Evolutionary conservation across 2,888 invertebrate genomes (phyloP).

Genomic region (Acanthopleura granulata): DNA sequence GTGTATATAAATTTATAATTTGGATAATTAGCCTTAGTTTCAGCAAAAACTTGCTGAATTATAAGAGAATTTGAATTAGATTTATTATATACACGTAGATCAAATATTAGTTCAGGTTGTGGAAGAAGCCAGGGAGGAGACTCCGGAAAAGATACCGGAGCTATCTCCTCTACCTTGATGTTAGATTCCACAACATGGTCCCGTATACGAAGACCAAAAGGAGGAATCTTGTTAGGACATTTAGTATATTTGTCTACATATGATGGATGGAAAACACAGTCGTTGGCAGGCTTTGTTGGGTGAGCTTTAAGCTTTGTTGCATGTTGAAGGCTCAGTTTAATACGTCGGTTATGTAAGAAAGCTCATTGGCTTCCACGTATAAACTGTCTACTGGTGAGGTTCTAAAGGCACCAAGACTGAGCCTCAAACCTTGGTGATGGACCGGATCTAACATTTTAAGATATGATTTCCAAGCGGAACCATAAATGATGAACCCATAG

Average conservation of each 20-base stretch:
- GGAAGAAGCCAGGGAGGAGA: neutral
- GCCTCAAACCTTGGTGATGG: conserved; percentile 31
- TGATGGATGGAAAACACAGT: too few relatives aligned
- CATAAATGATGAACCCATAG: neutral
- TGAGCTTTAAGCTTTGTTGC: neutral
- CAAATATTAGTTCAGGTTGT: conserved; percentile 18
- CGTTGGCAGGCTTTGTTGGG: too few relatives aligned
- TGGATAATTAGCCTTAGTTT: too few relatives aligned
- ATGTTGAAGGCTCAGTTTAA: conserved; percentile 21
- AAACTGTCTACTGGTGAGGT: conserved; percentile 30
- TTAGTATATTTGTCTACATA: too few relatives aligned
- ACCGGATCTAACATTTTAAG: conserved; percentile 28
- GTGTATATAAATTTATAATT: too few relatives aligned
- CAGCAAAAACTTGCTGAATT: too few relatives aligned
- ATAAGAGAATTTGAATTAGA: conserved; percentile 9
- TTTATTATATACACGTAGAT: conserved; percentile 18
- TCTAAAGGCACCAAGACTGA: conserved; percentile 28
- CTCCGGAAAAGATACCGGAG: too few relatives aligned
- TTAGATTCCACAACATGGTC: too few relatives aligned
- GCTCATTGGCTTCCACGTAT: conserved; percentile 27
- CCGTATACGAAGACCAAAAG: too few relatives aligned
- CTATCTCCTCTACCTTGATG: too few relatives aligned
- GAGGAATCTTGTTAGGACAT: too few relatives aligned
- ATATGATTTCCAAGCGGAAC: conserved; percentile 29
- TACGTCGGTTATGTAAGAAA: conserved; percentile 17